Evolutionary conservation across 2,113 vertebrate species (phyloP), one percentile per base, ranked within the genome.

Genomic region (Prochilodus magdalenae): DNA sequence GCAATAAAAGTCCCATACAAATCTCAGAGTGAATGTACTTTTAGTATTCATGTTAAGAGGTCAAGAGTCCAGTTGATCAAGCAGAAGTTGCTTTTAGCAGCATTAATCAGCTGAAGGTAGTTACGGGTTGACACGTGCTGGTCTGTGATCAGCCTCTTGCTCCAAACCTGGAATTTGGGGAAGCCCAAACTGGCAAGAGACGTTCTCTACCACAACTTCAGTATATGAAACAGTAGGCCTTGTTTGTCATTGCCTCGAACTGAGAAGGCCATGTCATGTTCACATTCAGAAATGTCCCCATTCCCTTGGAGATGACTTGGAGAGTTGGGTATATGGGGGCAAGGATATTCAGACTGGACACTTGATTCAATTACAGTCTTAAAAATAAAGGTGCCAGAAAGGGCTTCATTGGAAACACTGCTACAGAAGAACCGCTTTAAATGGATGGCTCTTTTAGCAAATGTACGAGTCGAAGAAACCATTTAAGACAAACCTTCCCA

Each of bases 11-110:
- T 57, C 57, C n/a, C 57, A 36, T 26, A 77, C 27, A 55, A 11
- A 29, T 33, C 29, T 60, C 12, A 57, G 53, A 24, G 57, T 24
- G 20, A 59, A 49, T 18, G 22, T 33, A 3, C 6, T 66, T 66
- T 47, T 3, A 40, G 33, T 60, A n/a, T 77, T 77, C 47, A 53
- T 36, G 20, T 67, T 67, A 69, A 78, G n/a, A 69, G 14, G 15
- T 55, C 27, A 77, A 70, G 66, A n/a, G 22, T 33, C 75, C 44
- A 77, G 62, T 24, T 77, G 44, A 77, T 53, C 44, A 67, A n/a
- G 22, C 12, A 53, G 62, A 44, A n/a, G 27, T 59, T 27, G n/a
- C 5, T 22, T 49, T 60, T 71, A 79, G 77, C 77, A 60, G 77
- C 66, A 71, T 71, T 22, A 1, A 29, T 71, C n/a, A 47, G 16